These are phyloP conservation scores for Microtus montanus DNA, from an alignment of 2,113 vertebrate species.

Conservation along the genomic window DNA sequence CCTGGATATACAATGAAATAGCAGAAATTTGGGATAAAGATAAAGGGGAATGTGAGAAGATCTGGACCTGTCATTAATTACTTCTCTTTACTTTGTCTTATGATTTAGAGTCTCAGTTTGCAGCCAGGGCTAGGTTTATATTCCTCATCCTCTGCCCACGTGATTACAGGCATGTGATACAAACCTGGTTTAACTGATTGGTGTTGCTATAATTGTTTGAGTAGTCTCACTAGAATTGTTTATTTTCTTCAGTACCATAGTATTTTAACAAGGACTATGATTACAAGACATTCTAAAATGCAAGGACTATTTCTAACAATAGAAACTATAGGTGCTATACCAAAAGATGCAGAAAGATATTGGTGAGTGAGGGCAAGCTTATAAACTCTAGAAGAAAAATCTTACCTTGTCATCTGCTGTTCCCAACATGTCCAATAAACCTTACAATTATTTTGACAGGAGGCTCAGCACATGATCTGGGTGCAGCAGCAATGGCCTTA, in stretches of 20 bases:
- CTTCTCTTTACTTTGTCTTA: not conserved
- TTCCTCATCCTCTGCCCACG: not conserved
- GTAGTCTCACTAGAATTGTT: not conserved
- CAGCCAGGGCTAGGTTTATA: not conserved
- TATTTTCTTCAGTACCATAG: not conserved
- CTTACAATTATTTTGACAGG: not conserved
- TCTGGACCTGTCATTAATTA: not conserved
- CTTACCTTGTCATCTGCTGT: not conserved
- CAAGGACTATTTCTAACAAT: not conserved
- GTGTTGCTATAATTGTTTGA: constrained; percentile 27
- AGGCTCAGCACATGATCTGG: not conserved
- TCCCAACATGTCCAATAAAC: not conserved
- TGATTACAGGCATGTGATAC: not conserved
- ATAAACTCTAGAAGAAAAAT: constrained; percentile 3
- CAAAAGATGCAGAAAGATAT: not conserved
- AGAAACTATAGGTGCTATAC: not conserved
- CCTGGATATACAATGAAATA: not conserved
- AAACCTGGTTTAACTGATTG: not conserved
- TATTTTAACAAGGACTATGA: constrained; percentile 34
- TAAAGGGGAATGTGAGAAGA: not conserved
- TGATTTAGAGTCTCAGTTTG: not conserved
- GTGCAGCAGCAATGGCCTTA: not conserved
- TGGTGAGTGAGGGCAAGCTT: not conserved
- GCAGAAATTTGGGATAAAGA: not conserved
- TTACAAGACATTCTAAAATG: not conserved